Evolutionary conservation across 1,140 invertebrate species (phyloP).

Genomic region (Eumeta japonica): DNA sequence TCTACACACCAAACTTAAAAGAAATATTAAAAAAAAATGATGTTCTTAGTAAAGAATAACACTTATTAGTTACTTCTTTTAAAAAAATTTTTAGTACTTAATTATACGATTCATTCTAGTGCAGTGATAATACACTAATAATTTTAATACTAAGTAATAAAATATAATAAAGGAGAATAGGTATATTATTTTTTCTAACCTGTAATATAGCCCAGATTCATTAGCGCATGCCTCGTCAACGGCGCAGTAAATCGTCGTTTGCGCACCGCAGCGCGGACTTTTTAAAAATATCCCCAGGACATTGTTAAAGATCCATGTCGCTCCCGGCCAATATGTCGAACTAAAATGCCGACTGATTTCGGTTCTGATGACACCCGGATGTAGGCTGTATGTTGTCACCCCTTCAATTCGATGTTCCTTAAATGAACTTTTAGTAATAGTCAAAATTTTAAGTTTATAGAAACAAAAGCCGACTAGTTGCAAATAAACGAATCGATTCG

Average conservation of each 20-base stretch:
- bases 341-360: slow-evolving; percentile 69
- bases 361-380: slow-evolving; percentile 71
- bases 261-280: slow-evolving; percentile 67
- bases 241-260: slow-evolving; percentile 75
- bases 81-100: too few relatives aligned
- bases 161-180: neutral
- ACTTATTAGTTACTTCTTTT: too few relatives aligned
- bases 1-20: too few relatives aligned
- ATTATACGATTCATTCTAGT: too few relatives aligned
- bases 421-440: too few relatives aligned
- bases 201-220: slow-evolving; percentile 63
- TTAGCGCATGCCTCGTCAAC: slow-evolving; percentile 64
- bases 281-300: slow-evolving; percentile 52
- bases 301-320: slow-evolving; percentile 22
- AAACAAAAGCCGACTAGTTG: neutral
- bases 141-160: neutral
- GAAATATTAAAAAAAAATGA: too few relatives aligned
- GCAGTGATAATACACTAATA: neutral
- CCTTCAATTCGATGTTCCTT: slow-evolving; percentile 34
- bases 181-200: slow-evolving; percentile 25
- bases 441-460: neutral
- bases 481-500: too few relatives aligned
- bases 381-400: slow-evolving; percentile 66
- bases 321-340: slow-evolving; percentile 38
- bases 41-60: too few relatives aligned